Percentiles rank a stretch among this genome's conserved stretches.
Evolutionary conservation across 2,888 invertebrate genomes (phyloP).

Genomic region (Alloscopus bannaensis): DNA sequence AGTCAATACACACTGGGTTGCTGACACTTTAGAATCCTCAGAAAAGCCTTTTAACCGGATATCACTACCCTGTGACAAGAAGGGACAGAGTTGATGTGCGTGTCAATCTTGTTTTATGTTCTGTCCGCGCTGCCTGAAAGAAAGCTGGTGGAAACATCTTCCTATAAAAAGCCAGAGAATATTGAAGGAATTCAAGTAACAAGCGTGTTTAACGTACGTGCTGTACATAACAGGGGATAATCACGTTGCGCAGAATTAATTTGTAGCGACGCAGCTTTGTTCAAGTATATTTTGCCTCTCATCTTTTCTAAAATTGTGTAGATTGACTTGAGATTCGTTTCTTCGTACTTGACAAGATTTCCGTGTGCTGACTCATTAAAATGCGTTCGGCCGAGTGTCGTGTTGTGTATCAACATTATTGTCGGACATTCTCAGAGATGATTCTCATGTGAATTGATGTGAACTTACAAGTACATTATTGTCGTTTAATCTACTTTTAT

Average conservation of each 20-base stretch:
- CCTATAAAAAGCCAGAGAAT: no score
- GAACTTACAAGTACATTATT: no score
- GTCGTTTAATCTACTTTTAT: constrained; percentile 8
- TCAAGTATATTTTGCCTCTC: constrained; percentile 19
- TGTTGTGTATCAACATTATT: no score
- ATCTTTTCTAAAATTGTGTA: neutral
- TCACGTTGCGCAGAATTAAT: constrained; percentile 43
- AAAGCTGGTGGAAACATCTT: no score
- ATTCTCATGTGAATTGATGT: constrained; percentile 14
- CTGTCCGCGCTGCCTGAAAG: no score
- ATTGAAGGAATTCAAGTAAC: constrained; percentile 25
- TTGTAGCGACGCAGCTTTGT: no score
- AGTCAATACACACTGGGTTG: no score
- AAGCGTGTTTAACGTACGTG: neutral
- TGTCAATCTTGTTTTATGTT: constrained; percentile 62
- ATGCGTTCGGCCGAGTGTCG: neutral
- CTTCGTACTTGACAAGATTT: constrained; percentile 16
- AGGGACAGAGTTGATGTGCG: constrained; percentile 49
- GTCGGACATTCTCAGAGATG: no score
- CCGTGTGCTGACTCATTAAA: neutral
- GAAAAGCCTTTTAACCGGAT: constrained; percentile 47
- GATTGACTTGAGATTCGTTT: neutral
- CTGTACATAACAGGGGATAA: neutral
- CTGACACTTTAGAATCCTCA: no score
- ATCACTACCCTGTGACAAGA: constrained; percentile 52